Percentiles rank a stretch among this genome's conserved stretches.
Conservation (phyloP, 2,888 invertebrate species). For the Halocaridina rubra region DNA sequence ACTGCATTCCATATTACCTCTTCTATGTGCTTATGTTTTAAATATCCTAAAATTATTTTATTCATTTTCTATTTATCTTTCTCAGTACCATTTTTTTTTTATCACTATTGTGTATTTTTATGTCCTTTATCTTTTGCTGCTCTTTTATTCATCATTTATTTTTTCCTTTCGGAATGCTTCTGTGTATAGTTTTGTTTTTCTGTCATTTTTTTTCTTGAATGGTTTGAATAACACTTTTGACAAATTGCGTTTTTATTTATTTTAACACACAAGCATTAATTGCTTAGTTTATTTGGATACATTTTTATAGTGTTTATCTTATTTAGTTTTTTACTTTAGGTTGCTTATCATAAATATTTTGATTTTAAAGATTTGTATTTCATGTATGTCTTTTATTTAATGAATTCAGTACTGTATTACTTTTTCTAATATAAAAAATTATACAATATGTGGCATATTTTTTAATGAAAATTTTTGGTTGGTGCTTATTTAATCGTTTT, state of each 20-base stretch:
- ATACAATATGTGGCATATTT: too few relatives aligned
- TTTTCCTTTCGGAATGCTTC: not conserved
- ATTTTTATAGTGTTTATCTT: not conserved
- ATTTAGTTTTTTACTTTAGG: not conserved
- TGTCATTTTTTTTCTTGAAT: not conserved
- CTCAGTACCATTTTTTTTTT: not conserved
- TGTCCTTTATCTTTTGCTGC: not conserved
- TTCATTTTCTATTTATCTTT: not conserved
- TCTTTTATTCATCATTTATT: not conserved
- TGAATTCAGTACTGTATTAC: too few relatives aligned
- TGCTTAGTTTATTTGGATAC: not conserved
- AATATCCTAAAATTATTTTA: not conserved
- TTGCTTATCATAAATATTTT: too few relatives aligned
- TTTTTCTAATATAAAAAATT: too few relatives aligned
- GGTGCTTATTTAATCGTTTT: too few relatives aligned
- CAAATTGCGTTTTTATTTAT: not conserved
- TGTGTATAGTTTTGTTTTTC: not conserved
- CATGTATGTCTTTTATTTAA: too few relatives aligned
- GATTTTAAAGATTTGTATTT: too few relatives aligned
- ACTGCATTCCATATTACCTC: not conserved
- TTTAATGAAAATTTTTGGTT: too few relatives aligned
- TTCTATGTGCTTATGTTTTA: not conserved
- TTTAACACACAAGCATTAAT: not conserved
- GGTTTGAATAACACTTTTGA: too few relatives aligned
- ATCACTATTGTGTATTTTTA: not conserved